A percentile compares a stretch with the other conserved stretches of the same genome.
phyloP scores from a whole-genome alignment of 2,113 vertebrate genomes.

The Rhynchomys soricoides region DNA sequence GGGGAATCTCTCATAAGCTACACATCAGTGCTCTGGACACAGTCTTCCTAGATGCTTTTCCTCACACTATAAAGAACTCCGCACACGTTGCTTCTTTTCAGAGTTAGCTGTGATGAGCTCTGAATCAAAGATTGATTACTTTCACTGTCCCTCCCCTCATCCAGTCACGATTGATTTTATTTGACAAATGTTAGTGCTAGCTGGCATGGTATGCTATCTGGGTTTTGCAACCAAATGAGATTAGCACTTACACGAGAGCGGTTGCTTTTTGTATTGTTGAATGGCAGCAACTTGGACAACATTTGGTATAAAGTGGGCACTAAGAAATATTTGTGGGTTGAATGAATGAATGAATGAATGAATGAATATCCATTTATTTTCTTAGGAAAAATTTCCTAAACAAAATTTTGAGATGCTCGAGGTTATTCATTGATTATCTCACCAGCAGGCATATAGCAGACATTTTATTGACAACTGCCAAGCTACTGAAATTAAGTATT shows the following conservation, averaged over 20 bases:
- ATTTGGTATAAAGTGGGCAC: neutral
- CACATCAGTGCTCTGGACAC: neutral
- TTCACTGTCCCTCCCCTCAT: neutral
- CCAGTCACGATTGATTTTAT: neutral
- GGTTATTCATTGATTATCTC: neutral
- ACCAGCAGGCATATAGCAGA: neutral
- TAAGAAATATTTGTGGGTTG: neutral
- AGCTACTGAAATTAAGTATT: slow-evolving; percentile 43
- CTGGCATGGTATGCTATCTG: neutral
- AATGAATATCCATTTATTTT: slow-evolving; percentile 5
- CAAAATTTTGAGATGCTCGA: slow-evolving; percentile 7
- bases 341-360: neutral
- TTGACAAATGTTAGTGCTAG: neutral
- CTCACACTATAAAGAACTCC: neutral
- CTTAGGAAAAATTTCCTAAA: slow-evolving; percentile 34
- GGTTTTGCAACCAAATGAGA: neutral
- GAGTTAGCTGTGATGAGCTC: neutral
- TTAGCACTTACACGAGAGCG: neutral
- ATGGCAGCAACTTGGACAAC: neutral
- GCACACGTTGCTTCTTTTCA: neutral
- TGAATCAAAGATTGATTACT: neutral
- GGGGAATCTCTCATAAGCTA: neutral
- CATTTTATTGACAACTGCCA: slow-evolving; percentile 13
- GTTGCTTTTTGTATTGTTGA: neutral
- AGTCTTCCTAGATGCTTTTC: neutral